Evolutionary conservation across 2,113 vertebrate species (phyloP).

Genomic region (Carlito syrichta): DNA sequence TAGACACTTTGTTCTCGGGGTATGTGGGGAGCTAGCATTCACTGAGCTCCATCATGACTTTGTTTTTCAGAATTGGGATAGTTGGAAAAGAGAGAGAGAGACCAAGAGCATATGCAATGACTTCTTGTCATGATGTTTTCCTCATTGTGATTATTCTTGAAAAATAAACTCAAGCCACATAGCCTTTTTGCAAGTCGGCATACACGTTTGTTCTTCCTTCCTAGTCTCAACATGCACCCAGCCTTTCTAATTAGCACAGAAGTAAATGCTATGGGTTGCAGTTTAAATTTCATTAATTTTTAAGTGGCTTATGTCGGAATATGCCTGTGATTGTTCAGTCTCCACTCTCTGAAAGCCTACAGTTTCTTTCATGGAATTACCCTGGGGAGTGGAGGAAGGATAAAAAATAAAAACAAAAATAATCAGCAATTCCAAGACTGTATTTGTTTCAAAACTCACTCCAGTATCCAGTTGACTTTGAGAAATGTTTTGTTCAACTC

Average conservation of each 20-base stretch:
- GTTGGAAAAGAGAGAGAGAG: neutral
- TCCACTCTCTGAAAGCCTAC: neutral
- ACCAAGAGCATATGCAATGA: neutral
- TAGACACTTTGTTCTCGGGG: neutral
- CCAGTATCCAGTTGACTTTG: neutral
- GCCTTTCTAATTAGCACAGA: neutral
- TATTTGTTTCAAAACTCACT: neutral
- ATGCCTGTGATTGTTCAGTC: neutral
- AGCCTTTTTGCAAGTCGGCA: neutral
- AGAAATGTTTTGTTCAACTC: neutral
- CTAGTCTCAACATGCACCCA: neutral
- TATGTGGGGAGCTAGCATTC: neutral
- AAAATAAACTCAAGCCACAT: neutral
- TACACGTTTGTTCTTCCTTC: neutral
- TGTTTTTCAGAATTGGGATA: neutral
- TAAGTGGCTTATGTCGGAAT: neutral
- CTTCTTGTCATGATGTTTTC: neutral
- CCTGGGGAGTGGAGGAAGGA: neutral
- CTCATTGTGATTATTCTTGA: neutral
- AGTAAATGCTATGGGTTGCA: neutral
- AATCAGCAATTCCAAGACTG: neutral
- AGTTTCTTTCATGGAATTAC: constrained; percentile 12
- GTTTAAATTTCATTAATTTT: constrained; percentile 29
- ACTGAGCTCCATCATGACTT: neutral
- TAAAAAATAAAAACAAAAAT: neutral